Evolutionary conservation across 2,113 vertebrate genomes (phyloP), one percentile per base, ranked within the genome.

Genomic region (Fulica atra): DNA sequence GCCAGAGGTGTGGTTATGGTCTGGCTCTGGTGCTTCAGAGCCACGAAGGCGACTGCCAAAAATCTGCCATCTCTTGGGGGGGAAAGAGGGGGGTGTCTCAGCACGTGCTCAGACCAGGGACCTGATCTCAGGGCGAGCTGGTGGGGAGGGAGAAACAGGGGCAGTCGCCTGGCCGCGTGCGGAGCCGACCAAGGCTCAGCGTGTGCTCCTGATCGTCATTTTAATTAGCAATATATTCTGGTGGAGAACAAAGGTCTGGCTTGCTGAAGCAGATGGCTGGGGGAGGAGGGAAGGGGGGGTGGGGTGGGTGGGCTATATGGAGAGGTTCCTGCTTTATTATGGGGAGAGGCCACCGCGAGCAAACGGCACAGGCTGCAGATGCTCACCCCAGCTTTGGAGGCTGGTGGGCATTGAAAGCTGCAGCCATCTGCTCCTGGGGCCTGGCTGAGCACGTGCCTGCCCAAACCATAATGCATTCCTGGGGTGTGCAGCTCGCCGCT

Each of bases 221-320:
- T 97, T 98, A 98, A 98, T 98, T 97, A 98, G 97, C 96, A 3
- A 2, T 96, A 94, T 97, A 94, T 95, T 94, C 94, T n/a, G 42
- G 13, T 2, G 2, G 92, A 95, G 96, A 94, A 96, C 92, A 97
- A 96, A 98, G 96, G 44, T 97, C 95, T 86, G 82, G 29, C 90
- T 81, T 11, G 1, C 77, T 56, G 71, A 36, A 98, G 97, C 98
- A 98, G 98, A 98, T 98, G 98, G 98, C 28, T 85, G 59, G 66
- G 91, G 48, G 60, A 80, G 74, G 65, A 92, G 66, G 74, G 70
- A 44, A 92, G 66, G 33, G 59, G 74, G 53, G 74, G 76, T 63
- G 91, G 66, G 33, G 46, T 9, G 46, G 46, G 46, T 19, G 10
- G 19, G 20, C 46, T 48, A 21, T 44, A 44, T 48, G 46, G 56